Evolutionary conservation across 2,888 invertebrate species (phyloP).

Genomic region (Imbricaverruca yamaguchii): DNA sequence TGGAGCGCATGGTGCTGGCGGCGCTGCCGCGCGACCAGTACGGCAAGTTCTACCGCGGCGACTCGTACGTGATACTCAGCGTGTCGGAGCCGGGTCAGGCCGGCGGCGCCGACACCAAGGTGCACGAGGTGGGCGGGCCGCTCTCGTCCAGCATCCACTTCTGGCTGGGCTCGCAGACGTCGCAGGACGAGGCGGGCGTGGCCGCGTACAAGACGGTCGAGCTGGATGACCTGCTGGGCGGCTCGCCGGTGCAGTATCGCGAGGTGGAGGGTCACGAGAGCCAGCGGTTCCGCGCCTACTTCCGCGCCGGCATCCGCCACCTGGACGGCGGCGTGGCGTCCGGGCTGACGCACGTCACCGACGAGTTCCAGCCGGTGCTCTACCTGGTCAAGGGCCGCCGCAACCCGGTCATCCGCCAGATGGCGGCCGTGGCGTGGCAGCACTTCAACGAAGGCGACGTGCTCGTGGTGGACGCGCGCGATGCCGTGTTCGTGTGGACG

Average conservation of each 20-base stretch:
- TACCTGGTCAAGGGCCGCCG: conserved; percentile 78
- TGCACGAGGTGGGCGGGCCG: conserved; percentile 38
- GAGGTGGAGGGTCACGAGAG: conserved; percentile 82
- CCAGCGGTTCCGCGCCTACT: conserved; percentile 74
- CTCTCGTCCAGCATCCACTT: conserved; percentile 81
- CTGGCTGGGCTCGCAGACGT: conserved; percentile 72
- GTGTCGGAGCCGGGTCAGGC: conserved; percentile 51
- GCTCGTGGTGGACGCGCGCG: conserved; percentile 66
- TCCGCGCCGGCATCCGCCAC: conserved; percentile 60
- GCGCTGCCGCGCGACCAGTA: conserved; percentile 66
- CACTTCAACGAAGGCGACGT: conserved; percentile 78
- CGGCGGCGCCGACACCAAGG: background rate
- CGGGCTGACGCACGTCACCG: conserved; percentile 49
- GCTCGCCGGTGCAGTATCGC: conserved; percentile 68
- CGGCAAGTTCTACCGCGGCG: conserved; percentile 73
- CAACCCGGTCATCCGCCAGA: conserved; percentile 65
- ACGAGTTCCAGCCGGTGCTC: conserved; percentile 51
- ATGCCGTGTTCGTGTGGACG: conserved; percentile 77
- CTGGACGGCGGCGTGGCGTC: conserved; percentile 49
- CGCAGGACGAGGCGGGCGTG: conserved; percentile 70
- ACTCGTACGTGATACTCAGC: conserved; percentile 73
- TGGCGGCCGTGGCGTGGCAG: conserved; percentile 69
- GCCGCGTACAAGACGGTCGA: conserved; percentile 82
- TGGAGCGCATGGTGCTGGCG: conserved; percentile 72
- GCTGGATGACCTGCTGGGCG: conserved; percentile 69